phyloP scores from a whole-genome alignment of 2,888 invertebrate genomes.

The Cylindroiulus punctatus region DNA sequence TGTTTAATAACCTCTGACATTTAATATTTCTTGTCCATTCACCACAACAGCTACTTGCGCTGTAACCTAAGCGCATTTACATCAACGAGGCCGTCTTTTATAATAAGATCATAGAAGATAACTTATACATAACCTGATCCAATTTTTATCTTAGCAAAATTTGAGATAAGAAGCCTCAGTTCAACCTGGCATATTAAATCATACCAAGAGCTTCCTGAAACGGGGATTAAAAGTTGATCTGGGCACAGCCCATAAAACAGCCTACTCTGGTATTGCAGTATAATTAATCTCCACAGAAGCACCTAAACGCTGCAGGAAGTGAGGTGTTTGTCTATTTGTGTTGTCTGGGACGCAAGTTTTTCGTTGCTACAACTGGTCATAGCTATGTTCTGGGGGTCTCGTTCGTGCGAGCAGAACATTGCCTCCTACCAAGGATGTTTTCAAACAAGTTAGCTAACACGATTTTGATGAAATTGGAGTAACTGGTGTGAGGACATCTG shows the following conservation, averaged over 20 bases:
- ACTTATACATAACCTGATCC: not conserved
- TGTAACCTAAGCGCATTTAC: not conserved
- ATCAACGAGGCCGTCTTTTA: too few relatives aligned
- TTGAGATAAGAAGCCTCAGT: not conserved
- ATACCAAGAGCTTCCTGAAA: not conserved
- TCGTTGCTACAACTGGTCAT: not conserved
- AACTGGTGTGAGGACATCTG: not conserved
- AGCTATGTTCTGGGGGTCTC: not conserved
- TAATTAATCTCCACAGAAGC: not conserved
- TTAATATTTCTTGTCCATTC: too few relatives aligned
- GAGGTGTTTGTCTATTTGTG: not conserved
- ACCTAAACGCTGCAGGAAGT: not conserved
- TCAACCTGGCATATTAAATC: not conserved
- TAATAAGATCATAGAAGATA: too few relatives aligned
- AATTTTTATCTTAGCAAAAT: not conserved
- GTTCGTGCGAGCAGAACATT: not conserved
- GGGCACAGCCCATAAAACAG: not conserved
- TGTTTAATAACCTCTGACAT: too few relatives aligned
- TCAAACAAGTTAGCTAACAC: not conserved
- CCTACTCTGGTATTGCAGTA: not conserved
- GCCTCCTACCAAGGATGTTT: not conserved
- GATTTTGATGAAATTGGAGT: not conserved
- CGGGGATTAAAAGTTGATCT: not conserved
- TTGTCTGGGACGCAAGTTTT: not conserved
- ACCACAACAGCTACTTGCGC: not conserved